A percentile compares a stretch with the other conserved stretches of the same genome.
Evolutionary conservation across 2,797 vertebrate species (phyloP).

Genomic region (Smutsia gigantea): DNA sequence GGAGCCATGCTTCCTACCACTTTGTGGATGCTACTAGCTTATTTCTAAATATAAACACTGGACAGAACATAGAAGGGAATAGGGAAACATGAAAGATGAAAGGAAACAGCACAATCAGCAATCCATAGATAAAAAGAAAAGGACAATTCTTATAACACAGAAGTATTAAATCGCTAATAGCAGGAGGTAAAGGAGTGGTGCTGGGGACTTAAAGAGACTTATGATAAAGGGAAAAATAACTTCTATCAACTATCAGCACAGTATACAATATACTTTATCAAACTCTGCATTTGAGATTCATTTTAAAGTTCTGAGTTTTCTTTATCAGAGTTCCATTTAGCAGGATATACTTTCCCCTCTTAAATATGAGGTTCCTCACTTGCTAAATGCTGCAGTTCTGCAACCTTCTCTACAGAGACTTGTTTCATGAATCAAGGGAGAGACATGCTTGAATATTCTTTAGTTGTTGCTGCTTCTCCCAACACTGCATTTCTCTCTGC

Average conservation of each 20-base stretch:
- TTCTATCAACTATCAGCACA: neutral
- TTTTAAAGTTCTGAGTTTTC: neutral
- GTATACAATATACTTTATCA: neutral
- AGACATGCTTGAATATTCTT: neutral
- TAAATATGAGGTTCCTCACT: neutral
- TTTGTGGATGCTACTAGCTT: neutral
- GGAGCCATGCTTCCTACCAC: neutral
- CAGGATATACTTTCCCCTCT: neutral
- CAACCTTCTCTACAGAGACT: neutral
- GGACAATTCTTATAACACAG: neutral
- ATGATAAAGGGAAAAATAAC: neutral
- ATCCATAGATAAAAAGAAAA: neutral
- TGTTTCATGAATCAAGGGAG: neutral
- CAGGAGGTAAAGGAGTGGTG: neutral
- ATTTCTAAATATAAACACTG: constrained; percentile 18
- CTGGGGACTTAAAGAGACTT: neutral
- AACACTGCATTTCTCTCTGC: neutral
- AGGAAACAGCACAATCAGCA: neutral
- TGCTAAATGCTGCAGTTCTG: neutral
- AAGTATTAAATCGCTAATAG: neutral
- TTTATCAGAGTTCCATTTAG: constrained; percentile 1
- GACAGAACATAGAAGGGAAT: neutral
- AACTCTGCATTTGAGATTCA: neutral
- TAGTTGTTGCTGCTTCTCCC: neutral
- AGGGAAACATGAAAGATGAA: neutral